These are phyloP conservation scores for Helicoverpa zea DNA, from an alignment of 1,140 invertebrate genomes.

Conservation along the genomic window DNA sequence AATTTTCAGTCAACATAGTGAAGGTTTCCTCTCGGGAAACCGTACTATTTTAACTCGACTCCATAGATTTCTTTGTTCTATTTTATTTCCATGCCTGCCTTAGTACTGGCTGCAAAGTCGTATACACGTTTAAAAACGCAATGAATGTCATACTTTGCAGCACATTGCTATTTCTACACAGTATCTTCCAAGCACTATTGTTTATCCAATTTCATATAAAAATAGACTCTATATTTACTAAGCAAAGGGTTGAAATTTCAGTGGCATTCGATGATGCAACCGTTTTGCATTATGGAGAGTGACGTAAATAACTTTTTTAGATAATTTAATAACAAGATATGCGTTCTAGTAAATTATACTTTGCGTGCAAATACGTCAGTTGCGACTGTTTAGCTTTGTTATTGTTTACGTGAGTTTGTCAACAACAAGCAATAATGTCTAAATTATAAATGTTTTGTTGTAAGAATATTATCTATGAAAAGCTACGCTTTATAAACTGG, in stretches of 20 bases:
- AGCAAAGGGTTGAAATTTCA: background rate
- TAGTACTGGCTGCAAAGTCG: background rate
- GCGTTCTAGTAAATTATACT: conserved; percentile 21
- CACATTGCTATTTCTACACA: background rate
- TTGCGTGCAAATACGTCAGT: conserved; percentile 10
- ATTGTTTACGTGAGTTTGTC: background rate
- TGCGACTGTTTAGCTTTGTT: background rate
- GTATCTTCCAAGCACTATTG: background rate
- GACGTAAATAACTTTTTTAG: conserved; percentile 42
- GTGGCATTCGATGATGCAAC: background rate
- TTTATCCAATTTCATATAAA: background rate
- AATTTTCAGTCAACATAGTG: conserved; percentile 50
- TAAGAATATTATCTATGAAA: no score
- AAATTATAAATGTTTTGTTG: no score
- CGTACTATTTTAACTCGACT: background rate
- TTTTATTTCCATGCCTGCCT: conserved; percentile 15
- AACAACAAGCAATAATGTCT: background rate
- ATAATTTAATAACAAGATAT: conserved; percentile 18
- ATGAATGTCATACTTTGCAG: conserved; percentile 14
- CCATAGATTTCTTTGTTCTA: background rate
- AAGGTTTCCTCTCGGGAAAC: conserved; percentile 3
- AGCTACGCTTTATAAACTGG: no score
- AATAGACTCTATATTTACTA: background rate
- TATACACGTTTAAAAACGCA: background rate
- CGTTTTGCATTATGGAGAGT: background rate